Percentiles rank a stretch among this genome's conserved stretches.
Evolutionary conservation across 1,140 invertebrate species (phyloP).

Genomic region (Apis laboriosa): DNA sequence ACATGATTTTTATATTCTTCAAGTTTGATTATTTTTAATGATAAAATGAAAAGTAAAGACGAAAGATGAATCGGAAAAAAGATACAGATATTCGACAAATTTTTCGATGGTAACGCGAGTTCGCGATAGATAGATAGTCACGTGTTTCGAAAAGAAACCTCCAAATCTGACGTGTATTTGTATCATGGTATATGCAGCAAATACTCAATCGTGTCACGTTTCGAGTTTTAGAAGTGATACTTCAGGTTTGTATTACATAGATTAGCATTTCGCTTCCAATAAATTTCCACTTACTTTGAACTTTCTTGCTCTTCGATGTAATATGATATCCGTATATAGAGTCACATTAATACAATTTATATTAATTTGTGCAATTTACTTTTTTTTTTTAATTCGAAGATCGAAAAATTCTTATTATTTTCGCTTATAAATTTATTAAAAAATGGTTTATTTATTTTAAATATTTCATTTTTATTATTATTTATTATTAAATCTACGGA

Average conservation of each 20-base stretch:
- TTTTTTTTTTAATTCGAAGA: too few species aligned
- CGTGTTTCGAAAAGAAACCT: neutral
- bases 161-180: constrained; percentile 5
- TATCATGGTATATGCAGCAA: constrained; percentile 6
- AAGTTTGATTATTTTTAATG: neutral
- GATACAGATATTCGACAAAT: neutral
- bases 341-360: neutral
- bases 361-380: neutral
- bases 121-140: neutral
- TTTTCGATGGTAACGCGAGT: neutral
- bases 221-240: constrained; percentile 22
- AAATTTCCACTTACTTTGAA: constrained; percentile 12
- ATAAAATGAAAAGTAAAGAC: too few species aligned
- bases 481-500: too few species aligned
- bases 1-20: neutral
- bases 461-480: too few species aligned
- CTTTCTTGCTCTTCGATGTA: neutral
- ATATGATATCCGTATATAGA: neutral
- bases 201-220: constrained; percentile 25
- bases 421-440: too few species aligned
- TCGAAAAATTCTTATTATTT: too few species aligned
- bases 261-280: constrained; percentile 29
- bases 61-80: too few species aligned
- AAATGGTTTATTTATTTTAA: too few species aligned
- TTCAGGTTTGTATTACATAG: constrained; percentile 27